phyloP scores from a whole-genome alignment of 53 echinoderm and acorn worm genomes.

The Patiria pectinifera region DNA sequence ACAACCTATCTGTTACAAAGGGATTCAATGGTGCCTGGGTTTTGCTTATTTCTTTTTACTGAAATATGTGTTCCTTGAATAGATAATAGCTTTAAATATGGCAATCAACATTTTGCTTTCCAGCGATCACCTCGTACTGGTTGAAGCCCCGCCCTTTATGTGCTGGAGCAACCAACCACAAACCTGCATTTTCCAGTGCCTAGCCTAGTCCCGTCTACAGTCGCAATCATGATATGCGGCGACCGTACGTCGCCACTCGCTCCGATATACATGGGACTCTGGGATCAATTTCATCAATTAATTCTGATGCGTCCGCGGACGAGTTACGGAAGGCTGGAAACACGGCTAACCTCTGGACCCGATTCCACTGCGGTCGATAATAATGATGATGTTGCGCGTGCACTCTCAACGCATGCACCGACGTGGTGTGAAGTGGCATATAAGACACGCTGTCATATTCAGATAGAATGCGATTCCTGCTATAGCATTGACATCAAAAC shows the following conservation, averaged over 20 bases:
- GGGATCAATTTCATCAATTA: slow-evolving; percentile 38
- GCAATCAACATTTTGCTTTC: too few species aligned
- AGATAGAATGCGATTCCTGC: background rate
- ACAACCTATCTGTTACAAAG: too few species aligned
- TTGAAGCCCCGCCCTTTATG: too few species aligned
- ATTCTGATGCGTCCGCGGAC: slow-evolving; percentile 19
- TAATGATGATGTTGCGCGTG: background rate
- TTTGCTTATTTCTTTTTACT: too few species aligned
- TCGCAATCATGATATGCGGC: background rate
- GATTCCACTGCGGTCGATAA: background rate
- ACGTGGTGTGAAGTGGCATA: background rate
- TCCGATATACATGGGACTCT: slow-evolving; percentile 6
- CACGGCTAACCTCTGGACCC: background rate
- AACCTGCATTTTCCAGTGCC: background rate
- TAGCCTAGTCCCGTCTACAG: background rate
- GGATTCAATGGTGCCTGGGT: too few species aligned
- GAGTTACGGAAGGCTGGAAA: background rate
- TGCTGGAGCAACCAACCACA: too few species aligned
- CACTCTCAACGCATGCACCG: background rate
- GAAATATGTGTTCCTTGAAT: too few species aligned
- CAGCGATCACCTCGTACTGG: too few species aligned
- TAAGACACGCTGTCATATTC: background rate
- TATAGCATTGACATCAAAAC: slow-evolving; percentile 18
- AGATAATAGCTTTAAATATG: too few species aligned
- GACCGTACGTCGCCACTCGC: slow-evolving; percentile 41